phyloP scores from a whole-genome alignment of 2,888 invertebrate genomes.

The Notodonta dromedarius region DNA sequence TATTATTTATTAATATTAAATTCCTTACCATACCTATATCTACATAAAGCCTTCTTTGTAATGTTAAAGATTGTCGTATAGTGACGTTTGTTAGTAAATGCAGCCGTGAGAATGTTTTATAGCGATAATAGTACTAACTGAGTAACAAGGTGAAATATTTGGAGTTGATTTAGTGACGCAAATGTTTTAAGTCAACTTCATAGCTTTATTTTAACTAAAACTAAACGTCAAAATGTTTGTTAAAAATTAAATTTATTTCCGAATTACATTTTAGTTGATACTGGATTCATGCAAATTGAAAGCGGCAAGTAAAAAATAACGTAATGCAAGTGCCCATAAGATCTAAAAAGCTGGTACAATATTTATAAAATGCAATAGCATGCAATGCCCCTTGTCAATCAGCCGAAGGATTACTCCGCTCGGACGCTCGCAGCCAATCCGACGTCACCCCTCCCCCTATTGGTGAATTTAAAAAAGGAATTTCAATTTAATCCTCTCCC shows the following conservation, averaged over 20 bases:
- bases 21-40: no score
- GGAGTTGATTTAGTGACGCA: slow-evolving; percentile 13
- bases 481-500: slow-evolving; percentile 80
- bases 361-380: slow-evolving; percentile 27
- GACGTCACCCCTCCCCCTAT: slow-evolving; percentile 73
- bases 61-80: slow-evolving; percentile 6
- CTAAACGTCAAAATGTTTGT: no score
- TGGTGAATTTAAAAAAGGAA: slow-evolving; percentile 82
- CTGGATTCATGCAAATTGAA: no score
- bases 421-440: slow-evolving; percentile 76
- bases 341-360: slow-evolving; percentile 5
- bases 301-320: no score
- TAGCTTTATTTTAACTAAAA: no score
- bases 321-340: no score
- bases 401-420: slow-evolving; percentile 69
- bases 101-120: slow-evolving; percentile 12
- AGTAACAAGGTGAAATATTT: slow-evolving; percentile 15
- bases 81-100: not conserved
- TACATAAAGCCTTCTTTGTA: no score
- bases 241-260: no score
- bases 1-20: no score
- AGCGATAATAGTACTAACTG: slow-evolving; percentile 26
- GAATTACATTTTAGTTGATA: no score
- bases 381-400: slow-evolving; percentile 67
- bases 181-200: slow-evolving; percentile 15